Percentiles rank a stretch among this genome's conserved stretches.
Conservation (phyloP, 2,888 invertebrate species). For the Lordiphosa fenestrarum region DNA sequence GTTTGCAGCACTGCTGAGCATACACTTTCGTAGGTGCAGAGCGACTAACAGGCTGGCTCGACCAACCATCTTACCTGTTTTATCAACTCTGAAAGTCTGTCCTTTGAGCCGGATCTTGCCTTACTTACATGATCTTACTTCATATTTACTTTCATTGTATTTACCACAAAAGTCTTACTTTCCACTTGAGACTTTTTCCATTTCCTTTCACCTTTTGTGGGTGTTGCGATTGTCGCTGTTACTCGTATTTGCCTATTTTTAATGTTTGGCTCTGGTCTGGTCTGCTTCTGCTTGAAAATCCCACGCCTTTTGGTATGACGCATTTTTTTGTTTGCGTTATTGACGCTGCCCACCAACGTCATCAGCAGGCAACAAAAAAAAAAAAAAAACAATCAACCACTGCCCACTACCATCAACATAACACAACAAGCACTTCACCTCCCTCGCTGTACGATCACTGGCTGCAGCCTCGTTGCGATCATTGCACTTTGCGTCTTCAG, state of each 20-base stretch:
- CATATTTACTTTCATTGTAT: conserved; percentile 3
- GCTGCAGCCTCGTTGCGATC: conserved; percentile 63
- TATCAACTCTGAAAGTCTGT: too few species aligned
- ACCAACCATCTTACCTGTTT: too few species aligned
- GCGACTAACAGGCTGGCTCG: too few species aligned
- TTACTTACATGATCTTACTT: too few species aligned
- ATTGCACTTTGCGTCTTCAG: conserved; percentile 63
- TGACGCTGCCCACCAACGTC: conserved; percentile 18
- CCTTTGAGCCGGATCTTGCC: too few species aligned
- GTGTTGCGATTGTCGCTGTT: too few species aligned
- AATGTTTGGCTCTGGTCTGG: conserved; percentile 6
- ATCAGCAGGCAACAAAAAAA: conserved; percentile 1
- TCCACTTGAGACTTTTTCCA: neutral
- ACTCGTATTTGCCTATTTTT: neutral
- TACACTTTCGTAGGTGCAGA: too few species aligned
- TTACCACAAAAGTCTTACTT: neutral
- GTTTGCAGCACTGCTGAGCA: too few species aligned
- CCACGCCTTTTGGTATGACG: conserved; percentile 35
- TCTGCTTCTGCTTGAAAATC: conserved; percentile 9
- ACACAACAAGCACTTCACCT: conserved; percentile 1
- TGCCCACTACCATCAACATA: conserved; percentile 24
- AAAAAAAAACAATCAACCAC: conserved; percentile 30
- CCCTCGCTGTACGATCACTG: conserved; percentile 7
- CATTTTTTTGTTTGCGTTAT: conserved; percentile 16
- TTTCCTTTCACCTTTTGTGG: neutral